Evolutionary conservation across 2,888 invertebrate species (phyloP).

Genomic region (Eristalis pertinax): DNA sequence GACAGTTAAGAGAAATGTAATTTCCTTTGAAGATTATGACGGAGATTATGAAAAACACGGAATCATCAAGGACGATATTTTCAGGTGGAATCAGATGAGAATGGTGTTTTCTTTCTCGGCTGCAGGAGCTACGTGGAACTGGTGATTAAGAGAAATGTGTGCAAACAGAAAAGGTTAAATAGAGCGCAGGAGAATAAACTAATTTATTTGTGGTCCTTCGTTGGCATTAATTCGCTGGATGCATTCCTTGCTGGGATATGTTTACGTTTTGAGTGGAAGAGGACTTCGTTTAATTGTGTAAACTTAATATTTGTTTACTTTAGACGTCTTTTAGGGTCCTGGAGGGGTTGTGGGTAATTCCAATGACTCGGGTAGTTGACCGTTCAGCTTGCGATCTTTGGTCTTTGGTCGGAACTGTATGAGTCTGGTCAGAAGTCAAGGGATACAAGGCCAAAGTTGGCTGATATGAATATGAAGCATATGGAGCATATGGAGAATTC

Average conservation of each 20-base stretch:
- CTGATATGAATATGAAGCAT: too few species aligned
- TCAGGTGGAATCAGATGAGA: neutral
- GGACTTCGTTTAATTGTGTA: neutral
- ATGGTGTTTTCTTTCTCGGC: neutral
- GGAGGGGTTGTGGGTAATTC: too few species aligned
- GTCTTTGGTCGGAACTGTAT: too few species aligned
- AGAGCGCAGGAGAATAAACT: neutral
- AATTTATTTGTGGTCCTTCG: neutral
- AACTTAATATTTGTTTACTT: neutral
- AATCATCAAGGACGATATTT: slow-evolving; percentile 2
- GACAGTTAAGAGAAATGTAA: slow-evolving; percentile 59
- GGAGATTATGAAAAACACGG: slow-evolving; percentile 15
- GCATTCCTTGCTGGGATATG: neutral
- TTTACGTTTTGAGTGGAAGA: neutral
- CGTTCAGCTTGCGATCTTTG: too few species aligned
- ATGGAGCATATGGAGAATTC: too few species aligned
- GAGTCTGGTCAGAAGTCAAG: too few species aligned
- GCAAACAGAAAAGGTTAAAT: slow-evolving; percentile 5
- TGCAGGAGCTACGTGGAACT: neutral
- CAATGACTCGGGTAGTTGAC: too few species aligned
- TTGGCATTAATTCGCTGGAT: neutral
- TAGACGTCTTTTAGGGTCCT: too few species aligned
- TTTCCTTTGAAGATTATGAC: slow-evolving; percentile 57
- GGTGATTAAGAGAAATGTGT: neutral
- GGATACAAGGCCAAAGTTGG: too few species aligned